A percentile compares a stretch with the other conserved stretches of the same genome.
These are phyloP conservation scores for Coendou prehensilis DNA, from an alignment of 2,797 vertebrate species.

Conservation along the genomic window DNA sequence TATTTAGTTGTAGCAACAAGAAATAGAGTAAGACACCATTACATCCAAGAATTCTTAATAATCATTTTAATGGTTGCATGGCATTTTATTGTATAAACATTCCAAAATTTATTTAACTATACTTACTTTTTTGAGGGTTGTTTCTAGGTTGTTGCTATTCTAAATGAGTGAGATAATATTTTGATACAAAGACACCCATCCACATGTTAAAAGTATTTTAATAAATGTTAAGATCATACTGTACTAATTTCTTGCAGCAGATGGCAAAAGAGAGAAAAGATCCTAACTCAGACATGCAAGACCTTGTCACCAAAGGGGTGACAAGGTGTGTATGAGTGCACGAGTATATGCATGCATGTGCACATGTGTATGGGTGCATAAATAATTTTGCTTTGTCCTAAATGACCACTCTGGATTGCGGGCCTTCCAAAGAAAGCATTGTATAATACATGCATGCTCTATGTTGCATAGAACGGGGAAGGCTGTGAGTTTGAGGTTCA, in stretches of 20 bases:
- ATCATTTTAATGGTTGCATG: background rate
- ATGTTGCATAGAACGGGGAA: slow-evolving; percentile 68
- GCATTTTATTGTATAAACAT: background rate
- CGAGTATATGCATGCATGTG: background rate
- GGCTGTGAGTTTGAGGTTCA: slow-evolving; percentile 74
- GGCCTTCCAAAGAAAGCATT: slow-evolving; percentile 34
- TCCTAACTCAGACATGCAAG: background rate
- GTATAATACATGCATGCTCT: slow-evolving; percentile 48
- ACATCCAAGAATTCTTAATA: background rate
- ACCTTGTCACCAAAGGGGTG: background rate
- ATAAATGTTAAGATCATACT: slow-evolving; percentile 32
- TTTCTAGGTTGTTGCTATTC: slow-evolving; percentile 1
- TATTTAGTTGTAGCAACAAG: background rate
- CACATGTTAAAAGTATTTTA: background rate
- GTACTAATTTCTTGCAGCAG: slow-evolving; percentile 48
- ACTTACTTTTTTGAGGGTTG: background rate
- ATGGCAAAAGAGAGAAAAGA: slow-evolving; percentile 63
- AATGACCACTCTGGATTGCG: slow-evolving; percentile 70
- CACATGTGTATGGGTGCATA: background rate
- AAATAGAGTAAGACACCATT: background rate
- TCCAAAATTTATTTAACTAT: background rate
- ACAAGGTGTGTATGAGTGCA: background rate
- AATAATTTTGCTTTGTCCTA: slow-evolving; percentile 59
- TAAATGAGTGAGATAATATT: slow-evolving; percentile 23
- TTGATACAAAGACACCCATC: background rate